Evolutionary conservation across 2,888 invertebrate species (phyloP).

Genomic region (Embidobia sp.): DNA sequence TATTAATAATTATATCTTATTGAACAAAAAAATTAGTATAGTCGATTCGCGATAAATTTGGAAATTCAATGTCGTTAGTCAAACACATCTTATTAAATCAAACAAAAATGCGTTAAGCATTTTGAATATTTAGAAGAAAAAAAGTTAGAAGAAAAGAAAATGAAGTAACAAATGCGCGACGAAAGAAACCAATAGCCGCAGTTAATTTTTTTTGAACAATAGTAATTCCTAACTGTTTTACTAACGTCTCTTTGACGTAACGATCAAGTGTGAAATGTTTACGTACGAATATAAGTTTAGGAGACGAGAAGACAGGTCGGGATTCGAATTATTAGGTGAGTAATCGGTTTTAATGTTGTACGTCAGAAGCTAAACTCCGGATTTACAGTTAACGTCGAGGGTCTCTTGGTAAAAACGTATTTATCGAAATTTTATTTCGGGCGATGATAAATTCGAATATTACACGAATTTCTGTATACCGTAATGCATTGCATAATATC

Average conservation of each 20-base stretch:
- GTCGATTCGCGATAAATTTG: too few species aligned
- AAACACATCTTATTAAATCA: too few species aligned
- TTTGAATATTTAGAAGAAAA: constrained; percentile 25
- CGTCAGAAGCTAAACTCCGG: constrained; percentile 25
- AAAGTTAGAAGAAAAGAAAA: not conserved
- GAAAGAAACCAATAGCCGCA: constrained; percentile 3
- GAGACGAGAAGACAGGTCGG: constrained; percentile 24
- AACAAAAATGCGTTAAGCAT: too few species aligned
- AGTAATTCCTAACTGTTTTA: constrained; percentile 56
- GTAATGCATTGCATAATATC: constrained; percentile 52
- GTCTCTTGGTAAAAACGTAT: constrained; percentile 28
- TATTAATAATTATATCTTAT: too few species aligned
- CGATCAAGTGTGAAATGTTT: constrained; percentile 47
- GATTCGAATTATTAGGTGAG: constrained; percentile 50
- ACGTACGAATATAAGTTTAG: constrained; percentile 24
- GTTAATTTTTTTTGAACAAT: constrained; percentile 54
- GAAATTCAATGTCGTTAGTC: too few species aligned
- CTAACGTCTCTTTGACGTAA: constrained; percentile 36
- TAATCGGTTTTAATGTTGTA: constrained; percentile 43
- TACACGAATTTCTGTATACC: constrained; percentile 47
- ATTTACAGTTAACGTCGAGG: constrained; percentile 35
- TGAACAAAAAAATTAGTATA: too few species aligned
- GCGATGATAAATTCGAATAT: constrained; percentile 42
- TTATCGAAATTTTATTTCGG: constrained; percentile 43
- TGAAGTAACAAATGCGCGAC: constrained; percentile 1